phyloP scores from a whole-genome alignment of 2,113 vertebrate genomes.

The Calidris pygmaea region DNA sequence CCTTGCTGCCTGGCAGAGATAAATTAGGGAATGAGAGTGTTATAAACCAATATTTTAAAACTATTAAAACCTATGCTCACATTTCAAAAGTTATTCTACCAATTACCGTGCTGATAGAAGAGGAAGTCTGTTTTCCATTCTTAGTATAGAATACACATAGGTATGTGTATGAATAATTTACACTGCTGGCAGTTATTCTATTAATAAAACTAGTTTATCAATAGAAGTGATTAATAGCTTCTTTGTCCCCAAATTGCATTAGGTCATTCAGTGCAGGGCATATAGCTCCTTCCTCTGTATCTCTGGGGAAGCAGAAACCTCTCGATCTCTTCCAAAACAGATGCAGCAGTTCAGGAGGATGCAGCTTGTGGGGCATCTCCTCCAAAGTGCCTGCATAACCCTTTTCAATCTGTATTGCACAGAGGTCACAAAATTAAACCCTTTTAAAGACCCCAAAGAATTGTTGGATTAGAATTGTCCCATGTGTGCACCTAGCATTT shows the following conservation, averaged over 20 bases:
- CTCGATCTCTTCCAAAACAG: neutral
- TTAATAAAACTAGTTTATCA: slow-evolving; percentile 20
- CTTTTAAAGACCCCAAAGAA: neutral
- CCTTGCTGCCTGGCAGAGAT: slow-evolving; percentile 36
- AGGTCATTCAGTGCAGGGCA: neutral
- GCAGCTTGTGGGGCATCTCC: neutral
- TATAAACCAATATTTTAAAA: slow-evolving; percentile 38
- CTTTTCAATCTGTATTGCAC: neutral
- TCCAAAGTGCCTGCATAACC: neutral
- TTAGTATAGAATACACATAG: neutral
- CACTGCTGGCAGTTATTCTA: neutral
- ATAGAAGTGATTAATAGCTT: slow-evolving; percentile 39
- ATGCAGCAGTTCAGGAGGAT: neutral
- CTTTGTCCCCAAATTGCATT: neutral
- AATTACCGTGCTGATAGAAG: neutral
- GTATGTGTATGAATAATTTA: neutral
- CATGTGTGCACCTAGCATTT: neutral
- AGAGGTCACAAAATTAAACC: neutral
- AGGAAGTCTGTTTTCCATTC: slow-evolving; percentile 19
- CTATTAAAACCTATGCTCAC: slow-evolving; percentile 24
- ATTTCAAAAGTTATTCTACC: slow-evolving; percentile 38
- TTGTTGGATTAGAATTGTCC: too few relatives aligned
- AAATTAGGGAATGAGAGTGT: slow-evolving; percentile 18
- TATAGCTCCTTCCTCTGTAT: neutral
- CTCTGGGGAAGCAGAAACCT: neutral